Percentiles rank a stretch among this genome's conserved stretches.
These are phyloP conservation scores for Tinea trinotella DNA, from an alignment of 2,888 invertebrate species.

Conservation along the genomic window DNA sequence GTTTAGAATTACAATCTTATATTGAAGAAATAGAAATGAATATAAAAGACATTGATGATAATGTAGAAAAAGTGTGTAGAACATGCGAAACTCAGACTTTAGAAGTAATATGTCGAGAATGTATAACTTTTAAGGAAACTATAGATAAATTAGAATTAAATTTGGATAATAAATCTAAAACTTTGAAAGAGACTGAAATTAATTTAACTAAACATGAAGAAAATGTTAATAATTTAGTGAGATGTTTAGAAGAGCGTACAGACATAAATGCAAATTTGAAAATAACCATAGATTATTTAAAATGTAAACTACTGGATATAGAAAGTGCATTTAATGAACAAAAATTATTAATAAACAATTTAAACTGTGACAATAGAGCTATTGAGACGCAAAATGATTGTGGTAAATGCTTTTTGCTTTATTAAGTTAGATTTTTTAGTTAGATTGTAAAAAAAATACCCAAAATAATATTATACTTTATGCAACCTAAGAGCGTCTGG, in stretches of 20 bases:
- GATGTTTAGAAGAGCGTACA: conserved; percentile 35
- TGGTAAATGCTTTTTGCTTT: conserved; percentile 27
- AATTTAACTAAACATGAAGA: conserved; percentile 42
- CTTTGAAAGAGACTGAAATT: conserved; percentile 34
- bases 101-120: conserved; percentile 37
- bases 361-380: conserved; percentile 31
- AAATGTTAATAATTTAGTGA: conserved; percentile 39
- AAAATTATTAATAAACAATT: conserved; percentile 31
- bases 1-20: neutral
- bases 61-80: no score
- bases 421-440: neutral
- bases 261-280: conserved; percentile 37
- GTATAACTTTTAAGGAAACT: conserved; percentile 33
- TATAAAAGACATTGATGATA: no score
- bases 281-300: conserved; percentile 34
- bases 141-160: conserved; percentile 39
- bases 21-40: neutral
- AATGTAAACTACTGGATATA: conserved; percentile 35
- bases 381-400: conserved; percentile 37
- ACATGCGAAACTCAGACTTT: conserved; percentile 22
- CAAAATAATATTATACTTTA: neutral
- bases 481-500: no score
- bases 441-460: neutral
- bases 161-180: conserved; percentile 29
- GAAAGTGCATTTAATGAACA: conserved; percentile 39